Evolutionary conservation across 2,113 vertebrate genomes (phyloP), one percentile per base, ranked within the genome.

Genomic region (Chlamydotis undulata): DNA sequence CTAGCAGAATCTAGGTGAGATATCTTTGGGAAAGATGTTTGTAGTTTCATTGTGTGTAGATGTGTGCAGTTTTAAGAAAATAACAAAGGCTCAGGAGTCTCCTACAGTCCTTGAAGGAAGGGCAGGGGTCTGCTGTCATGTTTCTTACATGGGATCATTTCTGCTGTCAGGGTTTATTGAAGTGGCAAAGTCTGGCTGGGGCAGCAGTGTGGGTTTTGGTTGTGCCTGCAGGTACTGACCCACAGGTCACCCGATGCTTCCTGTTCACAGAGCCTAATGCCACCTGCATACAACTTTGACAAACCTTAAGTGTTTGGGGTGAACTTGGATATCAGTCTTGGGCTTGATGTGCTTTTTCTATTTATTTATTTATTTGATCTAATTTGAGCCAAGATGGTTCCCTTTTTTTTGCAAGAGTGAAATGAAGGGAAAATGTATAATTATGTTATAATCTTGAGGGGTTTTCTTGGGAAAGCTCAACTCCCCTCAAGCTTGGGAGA

Each of bases 171-270:
- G 8, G 6, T 82, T 87, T 64, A 59, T 10, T 19, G 15, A 78
- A 82, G 37, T 45, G 45, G 12, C 2, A 4, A 82, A 41, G 43
- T 71, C 56, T 76, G 91, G 23, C 55, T 22, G 14, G 53, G 64
- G 49, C 4, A 39, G n/a, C 68, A 88, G 56, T 7, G 3, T 43
- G 37, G 19, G 13, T 77, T 91, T 80, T 77, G 13, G 28, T 74
- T 83, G 29, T 50, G 29, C 67, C 53, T 26, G 21, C 6, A 6
- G 21, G 18, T 67, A 69, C 24, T 53, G 41, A 70, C 41, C 16
- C 0, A 0, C 39, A n/a, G 33, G 21, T 35, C 7, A 11, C 26
- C 21, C 14, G 6, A 6, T 13, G 16, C 8, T 49, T 91, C n/a
- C 59, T 74, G 19, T 81, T 60, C 3, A 2, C 52, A 87, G 78